phyloP scores from a whole-genome alignment of 2,797 vertebrate genomes.

The Enteromius fasciolatus region DNA sequence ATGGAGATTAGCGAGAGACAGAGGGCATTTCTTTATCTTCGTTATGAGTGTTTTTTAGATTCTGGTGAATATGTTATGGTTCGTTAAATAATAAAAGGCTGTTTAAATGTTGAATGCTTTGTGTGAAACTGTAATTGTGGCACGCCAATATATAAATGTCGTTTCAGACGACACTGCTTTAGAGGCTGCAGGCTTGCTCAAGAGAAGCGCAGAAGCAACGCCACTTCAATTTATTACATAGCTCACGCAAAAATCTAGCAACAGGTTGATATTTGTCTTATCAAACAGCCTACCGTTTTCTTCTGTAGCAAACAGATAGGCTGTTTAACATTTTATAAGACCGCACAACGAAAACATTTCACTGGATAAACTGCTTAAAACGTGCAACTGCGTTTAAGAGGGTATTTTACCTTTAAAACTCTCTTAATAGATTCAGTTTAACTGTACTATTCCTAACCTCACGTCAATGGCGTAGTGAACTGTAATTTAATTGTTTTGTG shows the following conservation, averaged over 20 bases:
- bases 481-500: background rate
- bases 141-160: background rate
- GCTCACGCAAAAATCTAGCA: conserved; percentile 69
- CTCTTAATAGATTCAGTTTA: background rate
- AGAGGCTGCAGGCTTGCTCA: background rate
- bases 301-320: conserved; percentile 15
- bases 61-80: background rate
- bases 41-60: background rate
- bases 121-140: background rate
- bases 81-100: no score
- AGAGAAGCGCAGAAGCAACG: conserved; percentile 7
- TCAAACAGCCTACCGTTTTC: conserved; percentile 49
- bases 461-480: no score
- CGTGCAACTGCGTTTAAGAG: background rate
- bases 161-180: background rate
- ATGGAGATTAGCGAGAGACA: background rate
- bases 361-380: conserved; percentile 2
- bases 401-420: background rate
- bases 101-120: background rate
- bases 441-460: no score
- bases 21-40: accelerated
- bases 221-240: background rate
- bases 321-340: conserved; percentile 7
- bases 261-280: conserved; percentile 68
- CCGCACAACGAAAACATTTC: conserved; percentile 4